phyloP scores from a whole-genome alignment of 2,888 invertebrate species.

The Tiliacea citrago region DNA sequence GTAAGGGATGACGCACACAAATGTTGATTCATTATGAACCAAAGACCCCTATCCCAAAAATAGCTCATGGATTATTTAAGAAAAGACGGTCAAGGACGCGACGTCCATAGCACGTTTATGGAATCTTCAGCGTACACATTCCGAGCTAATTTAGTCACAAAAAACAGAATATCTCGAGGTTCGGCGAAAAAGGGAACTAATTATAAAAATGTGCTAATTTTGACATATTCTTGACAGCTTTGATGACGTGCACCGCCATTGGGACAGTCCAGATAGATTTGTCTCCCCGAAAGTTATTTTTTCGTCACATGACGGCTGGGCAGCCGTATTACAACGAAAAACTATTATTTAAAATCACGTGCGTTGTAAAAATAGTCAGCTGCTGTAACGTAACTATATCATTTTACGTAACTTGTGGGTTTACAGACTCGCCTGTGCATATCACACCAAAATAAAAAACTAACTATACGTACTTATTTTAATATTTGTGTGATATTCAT shows the following conservation, averaged over 20 bases:
- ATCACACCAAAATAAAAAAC: too few species aligned
- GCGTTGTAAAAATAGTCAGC: conserved; percentile 46
- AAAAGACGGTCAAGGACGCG: conserved; percentile 27
- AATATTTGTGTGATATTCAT: neutral
- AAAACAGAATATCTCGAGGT: neutral
- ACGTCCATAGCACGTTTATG: conserved; percentile 21
- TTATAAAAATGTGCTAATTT: neutral
- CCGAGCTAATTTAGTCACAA: conserved; percentile 31
- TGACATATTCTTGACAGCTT: conserved; percentile 5
- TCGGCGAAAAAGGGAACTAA: conserved; percentile 4
- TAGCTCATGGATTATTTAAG: conserved; percentile 26
- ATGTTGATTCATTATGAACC: conserved; percentile 16
- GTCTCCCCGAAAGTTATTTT: neutral
- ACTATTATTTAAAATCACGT: conserved; percentile 53
- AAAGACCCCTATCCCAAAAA: conserved; percentile 20
- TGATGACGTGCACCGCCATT: conserved; percentile 1
- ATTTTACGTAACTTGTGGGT: conserved; percentile 28
- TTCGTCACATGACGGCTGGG: conserved; percentile 4
- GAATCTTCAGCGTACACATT: conserved; percentile 19
- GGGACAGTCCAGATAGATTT: conserved; percentile 1
- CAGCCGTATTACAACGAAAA: conserved; percentile 12
- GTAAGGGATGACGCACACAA: neutral
- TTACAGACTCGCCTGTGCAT: neutral
- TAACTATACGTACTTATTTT: neutral
- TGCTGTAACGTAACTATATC: conserved; percentile 11